Evolutionary conservation across 2,888 invertebrate genomes (phyloP).

Genomic region (Cephus nigrinus): DNA sequence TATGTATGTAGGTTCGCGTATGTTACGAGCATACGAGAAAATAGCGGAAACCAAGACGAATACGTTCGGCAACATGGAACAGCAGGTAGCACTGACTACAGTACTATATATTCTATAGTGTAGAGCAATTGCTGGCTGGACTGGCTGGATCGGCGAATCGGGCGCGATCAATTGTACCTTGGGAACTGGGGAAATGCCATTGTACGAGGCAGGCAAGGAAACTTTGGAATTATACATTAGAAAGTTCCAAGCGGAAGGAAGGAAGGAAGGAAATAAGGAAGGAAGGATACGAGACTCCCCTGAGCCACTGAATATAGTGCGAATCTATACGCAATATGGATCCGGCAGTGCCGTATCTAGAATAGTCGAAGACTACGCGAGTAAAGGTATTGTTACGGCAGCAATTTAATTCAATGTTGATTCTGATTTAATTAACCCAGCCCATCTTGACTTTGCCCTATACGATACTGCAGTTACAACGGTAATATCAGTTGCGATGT

Average conservation of each 20-base stretch:
- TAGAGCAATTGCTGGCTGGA: too few relatives aligned
- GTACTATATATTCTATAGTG: too few relatives aligned
- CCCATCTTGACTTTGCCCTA: too few relatives aligned
- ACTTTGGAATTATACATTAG: conserved; percentile 61
- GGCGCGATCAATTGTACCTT: conserved; percentile 56
- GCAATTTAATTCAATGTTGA: conserved; percentile 49
- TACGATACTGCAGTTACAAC: too few relatives aligned
- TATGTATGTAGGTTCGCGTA: neutral
- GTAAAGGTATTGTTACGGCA: conserved; percentile 31
- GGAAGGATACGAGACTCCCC: conserved; percentile 21
- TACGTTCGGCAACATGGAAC: too few relatives aligned
- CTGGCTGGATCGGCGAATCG: neutral
- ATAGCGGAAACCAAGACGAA: neutral
- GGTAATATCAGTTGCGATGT: too few relatives aligned
- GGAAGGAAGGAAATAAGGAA: conserved; percentile 35
- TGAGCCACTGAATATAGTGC: neutral
- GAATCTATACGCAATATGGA: conserved; percentile 5
- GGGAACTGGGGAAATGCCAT: conserved; percentile 55
- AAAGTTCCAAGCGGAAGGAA: conserved; percentile 50
- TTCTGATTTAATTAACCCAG: conserved; percentile 47
- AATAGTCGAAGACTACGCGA: conserved; percentile 6
- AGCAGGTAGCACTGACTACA: too few relatives aligned
- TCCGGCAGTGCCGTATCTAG: neutral
- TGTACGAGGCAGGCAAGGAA: conserved; percentile 44
- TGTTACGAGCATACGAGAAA: neutral